phyloP scores from a whole-genome alignment of 2,888 invertebrate species.

The Rugalucina vietnamica region DNA sequence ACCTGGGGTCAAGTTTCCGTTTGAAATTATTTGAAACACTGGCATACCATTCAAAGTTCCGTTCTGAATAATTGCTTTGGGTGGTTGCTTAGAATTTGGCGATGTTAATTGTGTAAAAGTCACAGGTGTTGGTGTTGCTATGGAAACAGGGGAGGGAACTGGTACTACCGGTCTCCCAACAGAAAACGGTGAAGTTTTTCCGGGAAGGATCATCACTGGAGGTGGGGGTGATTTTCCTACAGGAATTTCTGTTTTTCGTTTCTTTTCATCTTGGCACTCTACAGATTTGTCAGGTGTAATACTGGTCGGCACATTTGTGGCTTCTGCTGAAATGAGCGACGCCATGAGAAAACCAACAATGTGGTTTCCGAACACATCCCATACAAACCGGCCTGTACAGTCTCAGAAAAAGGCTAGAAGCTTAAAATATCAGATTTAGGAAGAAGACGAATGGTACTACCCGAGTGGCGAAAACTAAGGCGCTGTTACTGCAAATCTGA shows the following conservation, averaged over 20 bases:
- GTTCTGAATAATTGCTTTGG: slow-evolving; percentile 56
- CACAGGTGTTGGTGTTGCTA: not conserved
- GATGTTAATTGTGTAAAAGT: not conserved
- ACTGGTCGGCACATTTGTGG: not conserved
- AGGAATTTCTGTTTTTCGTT: slow-evolving; percentile 12
- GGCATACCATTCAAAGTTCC: slow-evolving; percentile 55
- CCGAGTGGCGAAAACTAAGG: no score
- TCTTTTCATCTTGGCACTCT: slow-evolving; percentile 4
- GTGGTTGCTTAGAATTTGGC: not conserved
- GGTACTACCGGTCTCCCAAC: not conserved
- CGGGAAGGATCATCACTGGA: slow-evolving; percentile 42
- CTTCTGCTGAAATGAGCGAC: no score
- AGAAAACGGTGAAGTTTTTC: slow-evolving; percentile 27
- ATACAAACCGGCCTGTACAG: no score
- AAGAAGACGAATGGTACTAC: no score
- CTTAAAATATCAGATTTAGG: no score
- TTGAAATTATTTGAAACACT: slow-evolving; percentile 52
- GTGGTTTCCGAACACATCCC: no score
- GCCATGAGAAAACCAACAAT: no score
- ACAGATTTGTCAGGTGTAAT: not conserved
- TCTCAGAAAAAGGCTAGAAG: no score
- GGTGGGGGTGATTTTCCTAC: slow-evolving; percentile 25
- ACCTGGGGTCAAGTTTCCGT: slow-evolving; percentile 30
- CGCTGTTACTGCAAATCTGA: no score
- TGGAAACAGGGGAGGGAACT: not conserved